Evolutionary conservation across 1,140 invertebrate species (phyloP).

Genomic region (Drepana arcuata): DNA sequence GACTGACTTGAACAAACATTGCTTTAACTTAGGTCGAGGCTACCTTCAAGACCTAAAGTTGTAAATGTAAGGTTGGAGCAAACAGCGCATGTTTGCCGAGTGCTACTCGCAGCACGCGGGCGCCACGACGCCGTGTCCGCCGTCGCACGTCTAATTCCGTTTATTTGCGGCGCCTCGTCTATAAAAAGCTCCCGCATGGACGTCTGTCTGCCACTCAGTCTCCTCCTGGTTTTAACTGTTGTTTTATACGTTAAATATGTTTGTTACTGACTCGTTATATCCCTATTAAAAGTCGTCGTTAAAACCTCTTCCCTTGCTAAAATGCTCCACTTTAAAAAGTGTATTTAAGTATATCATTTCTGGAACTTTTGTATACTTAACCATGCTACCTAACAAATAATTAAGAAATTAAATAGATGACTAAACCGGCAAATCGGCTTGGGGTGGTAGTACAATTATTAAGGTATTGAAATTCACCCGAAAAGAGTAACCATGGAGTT

Average conservation of each 20-base stretch:
- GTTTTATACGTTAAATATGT: conserved; percentile 7
- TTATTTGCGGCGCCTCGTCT: conserved; percentile 38
- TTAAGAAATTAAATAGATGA: no score
- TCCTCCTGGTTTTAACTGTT: conserved; percentile 22
- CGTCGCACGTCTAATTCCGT: conserved; percentile 26
- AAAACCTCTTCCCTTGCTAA: no score
- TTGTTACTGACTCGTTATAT: background rate
- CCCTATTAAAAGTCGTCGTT: background rate
- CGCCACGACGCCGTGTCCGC: conserved; percentile 3
- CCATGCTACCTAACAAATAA: no score
- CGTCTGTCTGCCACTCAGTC: conserved; percentile 38
- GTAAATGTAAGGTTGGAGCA: conserved; percentile 9
- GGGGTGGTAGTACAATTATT: no score
- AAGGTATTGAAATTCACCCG: no score
- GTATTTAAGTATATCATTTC: conserved; percentile 1
- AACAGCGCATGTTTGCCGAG: conserved; percentile 3
- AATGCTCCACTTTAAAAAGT: no score
- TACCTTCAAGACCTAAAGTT: conserved; percentile 1
- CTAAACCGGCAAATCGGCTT: no score
- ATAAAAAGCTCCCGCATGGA: conserved; percentile 45
- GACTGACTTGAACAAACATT: conserved; percentile 11
- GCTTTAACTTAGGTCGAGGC: conserved; percentile 4
- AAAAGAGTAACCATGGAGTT: no score
- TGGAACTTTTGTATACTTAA: no score
- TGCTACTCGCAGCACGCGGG: no score